Conservation (phyloP, 2,113 vertebrate species). For the Quiscalus mexicanus region DNA sequence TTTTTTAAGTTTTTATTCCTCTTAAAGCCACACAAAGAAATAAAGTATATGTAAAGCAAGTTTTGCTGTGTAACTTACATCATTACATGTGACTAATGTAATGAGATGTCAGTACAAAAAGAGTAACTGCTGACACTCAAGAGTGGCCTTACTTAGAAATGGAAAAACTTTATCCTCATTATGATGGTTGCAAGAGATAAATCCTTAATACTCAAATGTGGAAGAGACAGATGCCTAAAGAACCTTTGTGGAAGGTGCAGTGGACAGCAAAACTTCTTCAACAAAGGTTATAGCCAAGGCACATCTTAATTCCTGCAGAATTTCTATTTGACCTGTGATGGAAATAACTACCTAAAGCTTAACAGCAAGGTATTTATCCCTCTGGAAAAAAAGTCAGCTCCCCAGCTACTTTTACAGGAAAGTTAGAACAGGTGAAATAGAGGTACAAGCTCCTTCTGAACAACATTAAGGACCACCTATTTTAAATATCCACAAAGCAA, state of each 20-base stretch:
- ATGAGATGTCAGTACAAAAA: neutral
- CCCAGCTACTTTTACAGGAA: neutral
- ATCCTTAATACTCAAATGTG: neutral
- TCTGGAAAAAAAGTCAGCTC: neutral
- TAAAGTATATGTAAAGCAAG: neutral
- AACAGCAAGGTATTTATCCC: neutral
- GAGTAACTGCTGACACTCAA: neutral
- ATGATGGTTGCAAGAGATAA: neutral
- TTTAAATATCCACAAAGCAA: neutral
- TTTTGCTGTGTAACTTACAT: neutral
- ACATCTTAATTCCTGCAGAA: neutral
- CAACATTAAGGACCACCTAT: fast-evolving
- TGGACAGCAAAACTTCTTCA: neutral
- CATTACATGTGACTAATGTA: neutral
- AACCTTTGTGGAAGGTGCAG: neutral
- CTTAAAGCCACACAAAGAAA: neutral
- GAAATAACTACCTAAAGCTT: neutral
- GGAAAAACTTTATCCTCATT: neutral
- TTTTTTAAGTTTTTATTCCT: neutral
- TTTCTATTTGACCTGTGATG: neutral
- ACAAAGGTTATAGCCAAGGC: neutral
- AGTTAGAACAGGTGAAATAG: neutral
- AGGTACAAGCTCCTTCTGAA: neutral
- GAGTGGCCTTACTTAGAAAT: neutral
- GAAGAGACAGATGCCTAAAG: neutral